A percentile compares a stretch with the other conserved stretches of the same genome.
phyloP scores from a whole-genome alignment of 2,113 vertebrate species.

The Megaceryle torquata region DNA sequence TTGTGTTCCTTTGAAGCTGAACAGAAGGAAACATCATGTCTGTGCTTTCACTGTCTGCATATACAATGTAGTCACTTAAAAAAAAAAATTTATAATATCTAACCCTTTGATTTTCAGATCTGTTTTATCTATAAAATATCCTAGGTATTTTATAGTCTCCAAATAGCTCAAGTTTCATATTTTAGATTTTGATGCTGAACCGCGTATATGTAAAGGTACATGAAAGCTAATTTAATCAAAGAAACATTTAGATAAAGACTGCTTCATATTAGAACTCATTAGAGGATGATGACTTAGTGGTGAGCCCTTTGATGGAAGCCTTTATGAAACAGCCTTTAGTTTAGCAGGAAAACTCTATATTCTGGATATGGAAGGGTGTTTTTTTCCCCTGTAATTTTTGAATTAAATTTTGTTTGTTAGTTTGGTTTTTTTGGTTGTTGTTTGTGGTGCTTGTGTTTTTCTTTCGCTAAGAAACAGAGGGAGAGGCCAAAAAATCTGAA shows the following conservation, averaged over 20 bases:
- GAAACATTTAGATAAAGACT: neutral
- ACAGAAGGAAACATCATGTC: neutral
- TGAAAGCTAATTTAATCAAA: neutral
- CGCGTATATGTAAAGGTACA: neutral
- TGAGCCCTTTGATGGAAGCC: neutral
- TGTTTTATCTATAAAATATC: neutral
- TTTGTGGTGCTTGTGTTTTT: too few species aligned
- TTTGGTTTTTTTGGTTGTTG: neutral
- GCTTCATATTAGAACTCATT: neutral
- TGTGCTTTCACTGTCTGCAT: neutral
- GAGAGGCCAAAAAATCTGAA: neutral
- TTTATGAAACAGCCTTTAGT: neutral
- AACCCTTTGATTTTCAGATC: neutral
- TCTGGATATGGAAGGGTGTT: neutral
- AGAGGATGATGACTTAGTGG: neutral
- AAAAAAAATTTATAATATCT: neutral
- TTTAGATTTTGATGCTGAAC: neutral
- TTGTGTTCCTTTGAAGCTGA: slow-evolving; percentile 1
- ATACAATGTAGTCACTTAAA: neutral
- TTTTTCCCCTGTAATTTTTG: neutral
- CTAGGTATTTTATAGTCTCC: neutral
- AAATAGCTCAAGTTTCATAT: neutral
- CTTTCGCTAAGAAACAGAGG: neutral
- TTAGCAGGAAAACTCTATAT: neutral
- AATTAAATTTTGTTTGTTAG: neutral